These are phyloP conservation scores for Pandion haliaetus DNA, from an alignment of 2,113 vertebrate species.

Conservation along the genomic window DNA sequence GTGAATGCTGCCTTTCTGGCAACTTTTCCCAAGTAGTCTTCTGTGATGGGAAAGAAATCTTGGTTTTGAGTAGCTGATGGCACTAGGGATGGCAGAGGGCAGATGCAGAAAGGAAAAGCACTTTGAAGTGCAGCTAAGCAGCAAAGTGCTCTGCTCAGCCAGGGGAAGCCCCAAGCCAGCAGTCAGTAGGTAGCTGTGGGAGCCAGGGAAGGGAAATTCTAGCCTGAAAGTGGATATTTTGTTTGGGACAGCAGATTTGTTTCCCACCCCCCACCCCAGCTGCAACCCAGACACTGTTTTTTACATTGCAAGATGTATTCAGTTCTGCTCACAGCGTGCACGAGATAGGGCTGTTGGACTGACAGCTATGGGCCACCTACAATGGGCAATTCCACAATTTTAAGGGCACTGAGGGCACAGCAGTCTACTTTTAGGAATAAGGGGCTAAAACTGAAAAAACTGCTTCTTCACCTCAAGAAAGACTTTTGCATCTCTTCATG, in stretches of 20 bases:
- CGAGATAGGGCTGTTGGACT: fast-evolving
- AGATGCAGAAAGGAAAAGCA: background rate
- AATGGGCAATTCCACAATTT: fast-evolving
- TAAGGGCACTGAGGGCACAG: background rate
- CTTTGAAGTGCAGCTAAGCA: background rate
- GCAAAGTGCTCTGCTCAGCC: background rate
- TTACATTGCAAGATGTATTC: background rate
- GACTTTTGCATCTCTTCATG: background rate
- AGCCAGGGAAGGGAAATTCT: background rate
- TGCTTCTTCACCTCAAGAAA: background rate
- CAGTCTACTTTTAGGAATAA: background rate
- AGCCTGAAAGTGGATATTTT: background rate
- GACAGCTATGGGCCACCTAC: background rate
- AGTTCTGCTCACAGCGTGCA: background rate
- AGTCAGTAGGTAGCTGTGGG: background rate
- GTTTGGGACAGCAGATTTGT: background rate
- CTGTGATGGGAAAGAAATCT: background rate
- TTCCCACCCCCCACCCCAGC: background rate
- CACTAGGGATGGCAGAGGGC: background rate
- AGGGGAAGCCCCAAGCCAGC: background rate
- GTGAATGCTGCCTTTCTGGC: background rate
- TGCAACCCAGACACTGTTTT: background rate
- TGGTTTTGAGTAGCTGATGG: background rate
- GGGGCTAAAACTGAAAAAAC: background rate
- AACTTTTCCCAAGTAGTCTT: background rate